These are phyloP conservation scores for Takifugu ocellatus DNA, from an alignment of 2,797 vertebrate genomes.

Conservation along the genomic window DNA sequence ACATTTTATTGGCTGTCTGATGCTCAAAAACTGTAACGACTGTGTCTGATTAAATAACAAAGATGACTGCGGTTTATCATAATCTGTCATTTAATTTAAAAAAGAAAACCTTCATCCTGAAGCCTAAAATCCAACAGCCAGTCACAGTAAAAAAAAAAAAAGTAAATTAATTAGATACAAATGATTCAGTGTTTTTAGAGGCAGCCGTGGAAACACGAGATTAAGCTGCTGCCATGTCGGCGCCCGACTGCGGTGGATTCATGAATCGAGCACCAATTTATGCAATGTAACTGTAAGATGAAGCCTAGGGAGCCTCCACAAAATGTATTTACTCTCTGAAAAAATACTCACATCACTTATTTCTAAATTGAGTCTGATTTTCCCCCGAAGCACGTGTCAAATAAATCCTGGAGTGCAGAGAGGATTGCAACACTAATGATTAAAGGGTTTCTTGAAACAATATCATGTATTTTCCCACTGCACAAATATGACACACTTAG, in stretches of 20 bases:
- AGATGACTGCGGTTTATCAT: slow-evolving; percentile 3
- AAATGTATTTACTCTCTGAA: slow-evolving; percentile 7
- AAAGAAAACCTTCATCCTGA: neutral
- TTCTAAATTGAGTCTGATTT: slow-evolving; percentile 22
- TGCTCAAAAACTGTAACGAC: slow-evolving; percentile 10
- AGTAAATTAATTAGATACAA: neutral
- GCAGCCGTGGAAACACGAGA: too few species aligned
- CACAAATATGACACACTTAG: slow-evolving; percentile 1
- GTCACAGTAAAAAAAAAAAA: neutral
- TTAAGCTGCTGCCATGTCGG: neutral
- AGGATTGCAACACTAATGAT: slow-evolving; percentile 22
- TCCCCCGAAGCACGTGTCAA: slow-evolving; percentile 31
- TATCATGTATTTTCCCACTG: neutral
- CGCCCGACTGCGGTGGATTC: slow-evolving; percentile 5
- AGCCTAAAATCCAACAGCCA: neutral
- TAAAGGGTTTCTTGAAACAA: slow-evolving; percentile 22
- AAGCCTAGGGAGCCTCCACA: slow-evolving; percentile 5
- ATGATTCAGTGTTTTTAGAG: too few species aligned
- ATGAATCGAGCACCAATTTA: slow-evolving; percentile 7
- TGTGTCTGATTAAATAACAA: slow-evolving; percentile 20
- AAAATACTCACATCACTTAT: slow-evolving; percentile 20
- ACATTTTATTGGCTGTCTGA: slow-evolving; percentile 19
- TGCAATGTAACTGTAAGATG: slow-evolving; percentile 11
- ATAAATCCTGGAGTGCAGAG: slow-evolving; percentile 21
- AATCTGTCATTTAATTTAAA: neutral